Evolutionary conservation across 1,140 invertebrate species (phyloP), one percentile per base, ranked within the genome.

Genomic region (Drosophila dunni): DNA sequence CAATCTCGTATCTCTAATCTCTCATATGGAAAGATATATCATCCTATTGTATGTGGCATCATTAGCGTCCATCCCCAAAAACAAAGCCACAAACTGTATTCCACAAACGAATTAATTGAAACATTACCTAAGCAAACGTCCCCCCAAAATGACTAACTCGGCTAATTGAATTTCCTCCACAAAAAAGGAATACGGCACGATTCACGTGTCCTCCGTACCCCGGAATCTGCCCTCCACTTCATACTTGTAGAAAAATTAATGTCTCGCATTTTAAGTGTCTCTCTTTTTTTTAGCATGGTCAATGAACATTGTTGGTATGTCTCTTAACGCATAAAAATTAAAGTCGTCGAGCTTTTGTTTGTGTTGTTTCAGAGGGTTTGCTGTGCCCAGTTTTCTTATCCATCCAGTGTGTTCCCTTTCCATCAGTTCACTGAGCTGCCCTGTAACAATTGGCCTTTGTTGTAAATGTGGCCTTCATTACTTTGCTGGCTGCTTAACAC

Each of bases 321-420:
- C 70, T 84, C 89, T 83, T 88, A 78, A 88, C 84, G 84, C 84
- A 88, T 88, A 88, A 83, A 88, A 89, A 89, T 89, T 89, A 89
- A 89, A 89, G 80, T 68, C 80, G 60, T 57, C 29, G 50, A 60
- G 77, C 77, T 57, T 85, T 73, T 85, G 81, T 81, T 66, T 75
- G 72, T 64, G 50, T 64, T 40, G 33, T 36, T 58, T 17, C 36
- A 29, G 38, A 7, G 63, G 40, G 46, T 42, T 54, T 29, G 38
- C 40, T 17, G 50, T 9, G 20, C 36, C 24, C 60, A 40, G 33
- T 11, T 29, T 44, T 34, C 8, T n/a, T 36, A 7, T 17, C 51
- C 36, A 54, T 54, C 51, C 20, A 5, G 24, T 36, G 0, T 34
- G 11, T 40, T n/a, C 36, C 34, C 42, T 53, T 29, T 34, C 51